Conservation (phyloP, 2,113 vertebrate species). For the Lutjanus erythropterus region DNA sequence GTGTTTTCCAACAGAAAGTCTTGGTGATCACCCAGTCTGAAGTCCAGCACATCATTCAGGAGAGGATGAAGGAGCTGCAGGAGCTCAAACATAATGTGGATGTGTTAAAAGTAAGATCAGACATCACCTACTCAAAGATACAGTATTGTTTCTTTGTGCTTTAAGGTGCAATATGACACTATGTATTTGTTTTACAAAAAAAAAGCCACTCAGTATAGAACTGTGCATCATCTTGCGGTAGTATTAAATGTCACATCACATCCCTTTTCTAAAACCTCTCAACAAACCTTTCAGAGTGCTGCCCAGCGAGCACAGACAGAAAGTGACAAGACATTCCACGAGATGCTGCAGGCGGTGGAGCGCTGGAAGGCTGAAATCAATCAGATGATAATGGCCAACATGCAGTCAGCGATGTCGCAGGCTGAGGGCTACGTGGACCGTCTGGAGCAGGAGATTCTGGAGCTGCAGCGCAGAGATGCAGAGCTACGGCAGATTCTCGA, state of each 20-base stretch:
- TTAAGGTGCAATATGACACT: background rate
- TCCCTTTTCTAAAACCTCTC: background rate
- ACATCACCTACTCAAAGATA: background rate
- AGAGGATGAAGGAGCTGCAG: constrained; percentile 85
- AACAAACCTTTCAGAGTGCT: constrained; percentile 65
- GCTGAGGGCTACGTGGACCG: constrained; percentile 84
- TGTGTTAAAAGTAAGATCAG: constrained; percentile 81
- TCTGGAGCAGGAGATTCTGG: constrained; percentile 85
- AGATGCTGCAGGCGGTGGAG: constrained; percentile 85
- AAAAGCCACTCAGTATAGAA: too few species aligned
- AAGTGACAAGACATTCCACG: constrained; percentile 85
- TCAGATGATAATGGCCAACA: constrained; percentile 84
- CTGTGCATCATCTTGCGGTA: background rate
- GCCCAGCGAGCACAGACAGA: constrained; percentile 82
- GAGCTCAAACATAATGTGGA: constrained; percentile 86
- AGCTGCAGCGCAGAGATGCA: constrained; percentile 82
- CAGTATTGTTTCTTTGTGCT: background rate
- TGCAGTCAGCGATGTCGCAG: constrained; percentile 84
- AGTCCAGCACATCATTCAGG: constrained; percentile 84
- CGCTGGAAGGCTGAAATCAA: constrained; percentile 85
- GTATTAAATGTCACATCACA: background rate
- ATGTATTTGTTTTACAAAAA: background rate
- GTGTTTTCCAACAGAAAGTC: constrained; percentile 75
- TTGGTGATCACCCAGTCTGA: constrained; percentile 84
- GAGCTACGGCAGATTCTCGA: constrained; percentile 84